Evolutionary conservation across 2,113 vertebrate species (phyloP), one percentile per base, ranked within the genome.

Genomic region (Paradoxurus hermaphroditus): DNA sequence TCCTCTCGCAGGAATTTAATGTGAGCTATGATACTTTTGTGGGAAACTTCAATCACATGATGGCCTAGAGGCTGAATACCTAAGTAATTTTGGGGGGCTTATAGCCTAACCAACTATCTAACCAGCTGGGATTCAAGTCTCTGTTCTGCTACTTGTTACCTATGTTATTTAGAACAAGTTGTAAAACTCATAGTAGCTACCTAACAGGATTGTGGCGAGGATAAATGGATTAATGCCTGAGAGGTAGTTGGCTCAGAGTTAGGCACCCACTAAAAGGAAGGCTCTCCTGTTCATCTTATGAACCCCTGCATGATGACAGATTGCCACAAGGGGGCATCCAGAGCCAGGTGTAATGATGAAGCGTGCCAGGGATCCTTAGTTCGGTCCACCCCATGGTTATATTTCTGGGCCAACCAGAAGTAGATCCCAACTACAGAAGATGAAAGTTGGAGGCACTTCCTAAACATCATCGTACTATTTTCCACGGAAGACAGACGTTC

Each of bases 1-100:
- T 99, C 99, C 44, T 98, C 98, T 91, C 99, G 99, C 11, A 99
- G 98, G 98, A 99, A 99, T 78, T 99, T 99, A 82, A 99, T 98
- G 56, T 99, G 99, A 63, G 98, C 98, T 97, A 99, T 99, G 97
- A 99, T 99, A 99, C 99, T 99, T 31, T 99, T 97, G 91, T 99
- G 89, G 70, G 99, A 99, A 94, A 98, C 98, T 73, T 99, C 99
- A 98, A 90, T 99, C 98, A 78, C 98, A 98, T 99, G 99, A 98
- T 98, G 99, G 82, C 98, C 98, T 63, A 98, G 99, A 79, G 99
- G 98, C 73, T 98, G 99, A 93, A 99, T 92, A 94, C 99, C 99
- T 96, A 99, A 97, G 99, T 98, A 85, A 99, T 98, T 51, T 94
- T 99, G 89, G 99, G 99, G 68, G 88, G 92, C 84, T 97, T 88